These are phyloP conservation scores for Macrocentrus cingulum DNA, from an alignment of 1,140 invertebrate genomes.

Conservation along the genomic window DNA sequence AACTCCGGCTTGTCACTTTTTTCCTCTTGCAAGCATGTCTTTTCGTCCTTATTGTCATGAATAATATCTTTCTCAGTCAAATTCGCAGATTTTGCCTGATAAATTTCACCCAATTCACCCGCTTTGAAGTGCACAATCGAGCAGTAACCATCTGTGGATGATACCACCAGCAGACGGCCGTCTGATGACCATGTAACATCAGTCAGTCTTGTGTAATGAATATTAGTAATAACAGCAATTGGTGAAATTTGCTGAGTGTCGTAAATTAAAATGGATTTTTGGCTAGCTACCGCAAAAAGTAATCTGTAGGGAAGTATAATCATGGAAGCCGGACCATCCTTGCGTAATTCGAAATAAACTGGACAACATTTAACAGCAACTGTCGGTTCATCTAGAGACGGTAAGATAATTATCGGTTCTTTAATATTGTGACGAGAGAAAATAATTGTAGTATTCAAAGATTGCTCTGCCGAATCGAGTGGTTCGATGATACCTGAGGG, in stretches of 20 bases:
- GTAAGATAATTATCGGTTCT: slow-evolving; percentile 80
- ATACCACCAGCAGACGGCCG: slow-evolving; percentile 78
- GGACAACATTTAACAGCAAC: slow-evolving; percentile 83
- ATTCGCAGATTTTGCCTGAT: slow-evolving; percentile 41
- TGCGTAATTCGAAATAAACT: slow-evolving; percentile 68
- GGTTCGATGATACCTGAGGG: slow-evolving; percentile 78
- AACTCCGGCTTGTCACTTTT: slow-evolving; percentile 33
- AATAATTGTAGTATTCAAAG: slow-evolving; percentile 76
- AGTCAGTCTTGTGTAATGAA: slow-evolving; percentile 91
- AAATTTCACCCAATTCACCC: slow-evolving; percentile 78
- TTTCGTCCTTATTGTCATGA: slow-evolving; percentile 4
- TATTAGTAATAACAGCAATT: slow-evolving; percentile 83
- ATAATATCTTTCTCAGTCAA: slow-evolving; percentile 26
- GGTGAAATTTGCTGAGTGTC: slow-evolving; percentile 89
- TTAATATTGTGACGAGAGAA: slow-evolving; percentile 75
- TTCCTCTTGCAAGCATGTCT: slow-evolving; percentile 26
- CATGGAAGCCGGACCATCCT: slow-evolving; percentile 58
- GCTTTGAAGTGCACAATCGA: slow-evolving; percentile 84
- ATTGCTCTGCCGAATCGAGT: slow-evolving; percentile 62
- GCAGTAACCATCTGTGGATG: slow-evolving; percentile 95
- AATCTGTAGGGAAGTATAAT: slow-evolving; percentile 79
- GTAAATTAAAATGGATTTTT: slow-evolving; percentile 83
- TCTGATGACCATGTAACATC: slow-evolving; percentile 89
- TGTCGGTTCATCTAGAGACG: slow-evolving; percentile 76
- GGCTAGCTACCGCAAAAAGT: slow-evolving; percentile 88